Evolutionary conservation across 53 echinoderm and acorn worm species (phyloP).

Genomic region (Crossaster papposus): DNA sequence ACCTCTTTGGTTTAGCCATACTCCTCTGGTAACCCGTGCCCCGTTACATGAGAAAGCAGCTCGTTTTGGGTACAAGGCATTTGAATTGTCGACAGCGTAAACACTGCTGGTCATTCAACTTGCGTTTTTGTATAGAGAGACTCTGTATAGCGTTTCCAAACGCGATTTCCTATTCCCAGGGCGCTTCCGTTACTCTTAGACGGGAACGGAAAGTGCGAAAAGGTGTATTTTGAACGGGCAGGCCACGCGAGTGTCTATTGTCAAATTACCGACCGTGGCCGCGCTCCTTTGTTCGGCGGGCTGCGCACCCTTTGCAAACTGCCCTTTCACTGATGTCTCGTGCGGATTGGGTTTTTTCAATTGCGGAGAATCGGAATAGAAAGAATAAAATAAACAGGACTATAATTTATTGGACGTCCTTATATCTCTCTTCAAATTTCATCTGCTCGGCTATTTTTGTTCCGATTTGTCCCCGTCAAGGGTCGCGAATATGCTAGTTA

Average conservation of each 20-base stretch:
- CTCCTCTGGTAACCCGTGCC: neutral
- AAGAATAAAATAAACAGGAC: constrained; percentile 5
- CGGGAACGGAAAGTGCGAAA: neutral
- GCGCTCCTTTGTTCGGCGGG: constrained; percentile 5
- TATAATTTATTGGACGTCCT: neutral
- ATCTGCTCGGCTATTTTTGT: neutral
- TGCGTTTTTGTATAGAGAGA: neutral
- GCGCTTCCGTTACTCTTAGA: neutral
- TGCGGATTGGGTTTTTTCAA: neutral
- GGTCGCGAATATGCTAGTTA: too few species aligned
- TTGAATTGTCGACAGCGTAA: neutral
- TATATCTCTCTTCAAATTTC: neutral
- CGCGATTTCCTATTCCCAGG: neutral
- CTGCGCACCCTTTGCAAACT: neutral
- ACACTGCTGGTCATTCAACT: constrained; percentile 21
- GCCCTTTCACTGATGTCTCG: neutral
- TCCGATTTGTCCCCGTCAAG: too few species aligned
- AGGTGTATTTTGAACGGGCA: neutral
- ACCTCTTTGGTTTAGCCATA: neutral
- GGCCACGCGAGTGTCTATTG: neutral
- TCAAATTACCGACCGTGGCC: constrained; percentile 15
- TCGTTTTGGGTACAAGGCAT: neutral
- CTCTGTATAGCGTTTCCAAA: neutral
- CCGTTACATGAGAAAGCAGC: constrained; percentile 8
- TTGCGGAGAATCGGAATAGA: neutral